Evolutionary conservation across 2,797 vertebrate species (phyloP).

Genomic region (Sphaeramia orbicularis): DNA sequence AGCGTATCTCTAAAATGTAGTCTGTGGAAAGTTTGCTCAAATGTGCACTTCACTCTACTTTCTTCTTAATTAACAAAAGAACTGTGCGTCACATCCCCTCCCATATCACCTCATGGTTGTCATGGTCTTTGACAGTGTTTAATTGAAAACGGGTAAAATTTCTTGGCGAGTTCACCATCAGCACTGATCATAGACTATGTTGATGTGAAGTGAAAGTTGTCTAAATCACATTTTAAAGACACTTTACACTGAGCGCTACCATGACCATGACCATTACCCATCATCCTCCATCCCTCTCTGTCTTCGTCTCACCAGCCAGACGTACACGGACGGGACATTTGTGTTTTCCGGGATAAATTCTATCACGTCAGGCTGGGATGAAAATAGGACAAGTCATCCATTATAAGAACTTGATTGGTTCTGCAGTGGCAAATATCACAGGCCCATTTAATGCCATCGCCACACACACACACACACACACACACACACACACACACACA

Average conservation of each 20-base stretch:
- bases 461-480: slow-evolving; percentile 7
- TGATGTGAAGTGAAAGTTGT: slow-evolving; percentile 47
- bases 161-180: slow-evolving; percentile 46
- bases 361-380: slow-evolving; percentile 33
- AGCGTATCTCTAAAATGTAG: slow-evolving; percentile 49
- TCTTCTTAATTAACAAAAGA: slow-evolving; percentile 59
- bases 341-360: slow-evolving; percentile 36
- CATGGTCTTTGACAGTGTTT: slow-evolving; percentile 60
- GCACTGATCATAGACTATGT: slow-evolving; percentile 50
- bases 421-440: slow-evolving; percentile 46
- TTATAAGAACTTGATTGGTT: slow-evolving; percentile 61
- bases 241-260: slow-evolving; percentile 6
- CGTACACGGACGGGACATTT: slow-evolving; percentile 18
- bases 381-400: slow-evolving; percentile 54
- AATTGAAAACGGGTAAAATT: slow-evolving; percentile 62
- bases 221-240: slow-evolving; percentile 21
- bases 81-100: slow-evolving; percentile 26
- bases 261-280: slow-evolving; percentile 2
- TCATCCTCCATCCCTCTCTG: slow-evolving; percentile 10
- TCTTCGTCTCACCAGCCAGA: not conserved
- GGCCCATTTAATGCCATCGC: slow-evolving; percentile 38
- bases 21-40: slow-evolving; percentile 52
- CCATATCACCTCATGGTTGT: slow-evolving; percentile 55
- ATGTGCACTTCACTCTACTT: slow-evolving; percentile 34
- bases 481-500: slow-evolving; percentile 6